Evolutionary conservation across 2,888 invertebrate species (phyloP).

Genomic region (Aleiodes testaceus): DNA sequence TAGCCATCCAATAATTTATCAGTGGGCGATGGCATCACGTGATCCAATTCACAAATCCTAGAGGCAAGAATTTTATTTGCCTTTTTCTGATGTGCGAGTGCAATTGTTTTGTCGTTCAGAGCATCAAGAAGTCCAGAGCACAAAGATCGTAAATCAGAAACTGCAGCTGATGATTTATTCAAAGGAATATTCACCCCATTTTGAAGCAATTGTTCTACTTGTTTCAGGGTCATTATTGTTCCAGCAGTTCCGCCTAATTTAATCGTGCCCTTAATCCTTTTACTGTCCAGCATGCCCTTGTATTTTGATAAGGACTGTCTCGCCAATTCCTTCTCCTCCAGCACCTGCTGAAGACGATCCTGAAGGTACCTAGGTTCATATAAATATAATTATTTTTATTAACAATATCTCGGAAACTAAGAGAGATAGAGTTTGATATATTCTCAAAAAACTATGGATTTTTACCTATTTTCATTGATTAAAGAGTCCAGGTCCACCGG

Average conservation of each 20-base stretch:
- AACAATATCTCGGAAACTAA: too few species aligned
- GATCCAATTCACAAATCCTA: constrained; percentile 87
- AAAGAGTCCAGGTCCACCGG: constrained; percentile 87
- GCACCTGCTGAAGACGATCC: constrained; percentile 84
- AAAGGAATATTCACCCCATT: constrained; percentile 76
- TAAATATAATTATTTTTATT: too few species aligned
- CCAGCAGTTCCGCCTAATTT: constrained; percentile 81
- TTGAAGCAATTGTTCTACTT: constrained; percentile 86
- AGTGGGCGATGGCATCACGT: constrained; percentile 82
- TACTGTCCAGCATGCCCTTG: constrained; percentile 83
- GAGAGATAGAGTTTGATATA: too few species aligned
- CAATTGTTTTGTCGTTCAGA: constrained; percentile 88
- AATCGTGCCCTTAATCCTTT: constrained; percentile 81
- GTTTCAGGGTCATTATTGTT: constrained; percentile 85
- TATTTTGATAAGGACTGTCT: constrained; percentile 84
- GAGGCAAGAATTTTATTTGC: constrained; percentile 87
- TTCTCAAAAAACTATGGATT: too few species aligned
- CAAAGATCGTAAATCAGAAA: constrained; percentile 84
- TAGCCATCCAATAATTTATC: constrained; percentile 80
- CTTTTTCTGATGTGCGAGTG: constrained; percentile 88
- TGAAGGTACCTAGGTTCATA: constrained; percentile 89
- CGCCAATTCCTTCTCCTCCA: constrained; percentile 85
- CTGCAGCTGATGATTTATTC: constrained; percentile 79
- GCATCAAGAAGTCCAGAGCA: constrained; percentile 87
- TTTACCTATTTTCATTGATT: constrained; percentile 88